These are phyloP conservation scores for Leptobrachium ailaonicum DNA, from an alignment of 2,113 vertebrate species.

Conservation along the genomic window DNA sequence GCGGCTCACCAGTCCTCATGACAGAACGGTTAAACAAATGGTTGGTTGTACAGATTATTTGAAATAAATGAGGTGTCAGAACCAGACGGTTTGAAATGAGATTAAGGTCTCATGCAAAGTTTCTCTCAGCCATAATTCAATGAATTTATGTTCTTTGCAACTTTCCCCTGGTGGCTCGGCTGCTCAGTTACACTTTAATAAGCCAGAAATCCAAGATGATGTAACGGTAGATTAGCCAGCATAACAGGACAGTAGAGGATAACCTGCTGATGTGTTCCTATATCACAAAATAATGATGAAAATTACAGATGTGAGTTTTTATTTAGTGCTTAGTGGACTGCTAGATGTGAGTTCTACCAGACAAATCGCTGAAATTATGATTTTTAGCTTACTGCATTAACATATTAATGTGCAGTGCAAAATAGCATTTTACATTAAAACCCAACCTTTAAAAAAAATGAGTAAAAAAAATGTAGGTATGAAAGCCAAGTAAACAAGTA, in stretches of 20 bases:
- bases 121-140: not conserved
- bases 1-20: too few relatives aligned
- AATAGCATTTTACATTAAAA: too few relatives aligned
- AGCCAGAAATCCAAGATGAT: constrained; percentile 15
- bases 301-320: constrained; percentile 52
- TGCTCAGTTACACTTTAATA: constrained; percentile 23
- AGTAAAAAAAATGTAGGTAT: too few relatives aligned
- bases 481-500: too few relatives aligned
- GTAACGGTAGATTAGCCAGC: constrained; percentile 26
- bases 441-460: too few relatives aligned
- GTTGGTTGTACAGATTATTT: not conserved
- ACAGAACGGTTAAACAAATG: not conserved
- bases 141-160: not conserved
- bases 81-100: not conserved
- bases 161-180: constrained; percentile 1
- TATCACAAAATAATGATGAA: constrained; percentile 11
- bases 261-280: constrained; percentile 32
- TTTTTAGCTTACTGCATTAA: too few relatives aligned
- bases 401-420: too few relatives aligned
- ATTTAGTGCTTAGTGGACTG: too few relatives aligned
- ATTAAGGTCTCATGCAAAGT: not conserved
- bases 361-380: too few relatives aligned
- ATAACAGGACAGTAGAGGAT: constrained; percentile 22
- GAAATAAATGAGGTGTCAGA: not conserved
- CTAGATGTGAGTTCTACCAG: too few relatives aligned